Percentiles rank a stretch among this genome's conserved stretches.
phyloP scores from a whole-genome alignment of 2,113 vertebrate species.

The Serilophus lunatus region DNA sequence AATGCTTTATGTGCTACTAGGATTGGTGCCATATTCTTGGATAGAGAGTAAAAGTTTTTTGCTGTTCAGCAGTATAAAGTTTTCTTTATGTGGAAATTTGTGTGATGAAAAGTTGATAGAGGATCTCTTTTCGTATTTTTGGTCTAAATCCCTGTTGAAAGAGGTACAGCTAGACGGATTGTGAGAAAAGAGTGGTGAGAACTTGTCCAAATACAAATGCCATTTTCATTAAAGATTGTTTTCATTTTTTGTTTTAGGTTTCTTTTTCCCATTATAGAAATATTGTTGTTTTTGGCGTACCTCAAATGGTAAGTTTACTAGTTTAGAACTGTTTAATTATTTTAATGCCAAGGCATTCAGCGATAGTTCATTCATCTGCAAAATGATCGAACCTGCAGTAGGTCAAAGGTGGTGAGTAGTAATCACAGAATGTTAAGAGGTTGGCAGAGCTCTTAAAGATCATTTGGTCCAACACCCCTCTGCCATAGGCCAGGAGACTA shows the following conservation, averaged over 20 bases:
- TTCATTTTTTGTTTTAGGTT: slow-evolving; percentile 74
- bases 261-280: slow-evolving; percentile 87
- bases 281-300: slow-evolving; percentile 93
- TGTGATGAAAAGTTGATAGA: neutral
- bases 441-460: neutral
- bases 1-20: neutral
- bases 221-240: neutral
- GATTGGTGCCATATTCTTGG: neutral
- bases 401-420: neutral
- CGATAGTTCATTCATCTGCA: neutral
- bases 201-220: neutral
- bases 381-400: neutral
- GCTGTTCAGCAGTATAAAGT: neutral
- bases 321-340: neutral
- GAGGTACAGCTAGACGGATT: neutral
- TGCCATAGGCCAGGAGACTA: neutral
- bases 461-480: rapidly evolving
- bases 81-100: neutral
- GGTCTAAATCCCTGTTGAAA: neutral
- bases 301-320: slow-evolving; percentile 89
- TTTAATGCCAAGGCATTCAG: neutral
- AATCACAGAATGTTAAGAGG: neutral
- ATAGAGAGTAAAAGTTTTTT: neutral
- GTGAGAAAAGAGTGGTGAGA: neutral
- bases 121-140: neutral